phyloP scores from a whole-genome alignment of 2,797 vertebrate genomes.

The Meda fulgida region DNA sequence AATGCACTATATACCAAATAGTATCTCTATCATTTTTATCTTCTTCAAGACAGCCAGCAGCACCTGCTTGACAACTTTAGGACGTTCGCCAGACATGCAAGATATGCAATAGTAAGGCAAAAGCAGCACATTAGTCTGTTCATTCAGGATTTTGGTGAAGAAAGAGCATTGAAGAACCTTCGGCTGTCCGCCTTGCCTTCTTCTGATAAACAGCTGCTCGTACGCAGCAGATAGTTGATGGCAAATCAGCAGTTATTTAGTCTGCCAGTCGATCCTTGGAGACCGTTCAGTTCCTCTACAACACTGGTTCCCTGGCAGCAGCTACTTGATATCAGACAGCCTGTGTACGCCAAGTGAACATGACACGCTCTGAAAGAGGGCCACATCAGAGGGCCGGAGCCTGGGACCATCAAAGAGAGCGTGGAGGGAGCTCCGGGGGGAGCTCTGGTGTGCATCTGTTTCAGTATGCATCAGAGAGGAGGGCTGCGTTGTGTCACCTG shows the following conservation, averaged over 20 bases:
- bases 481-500: conserved; percentile 66
- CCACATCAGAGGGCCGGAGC: conserved; percentile 53
- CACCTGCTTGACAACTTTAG: not conserved
- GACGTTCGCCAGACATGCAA: conserved; percentile 4
- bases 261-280: conserved; percentile 70
- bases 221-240: conserved; percentile 64
- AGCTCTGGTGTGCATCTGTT: conserved; percentile 63
- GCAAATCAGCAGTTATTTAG: conserved; percentile 76
- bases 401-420: conserved; percentile 58
- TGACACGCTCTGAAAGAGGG: conserved; percentile 56
- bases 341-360: conserved; percentile 64
- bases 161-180: conserved; percentile 27
- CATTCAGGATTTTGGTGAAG: not conserved
- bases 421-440: conserved; percentile 45
- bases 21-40: not conserved
- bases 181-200: not conserved
- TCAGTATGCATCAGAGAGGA: conserved; percentile 46
- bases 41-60: conserved; percentile 3
- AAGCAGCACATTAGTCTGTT: conserved; percentile 46
- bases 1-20: not conserved
- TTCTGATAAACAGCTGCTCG: conserved; percentile 77
- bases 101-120: conserved; percentile 39
- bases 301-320: conserved; percentile 56
- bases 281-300: conserved; percentile 64
- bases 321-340: conserved; percentile 58